Conservation (phyloP, 2,797 vertebrate species). For the Rhyacichthys aspro region DNA sequence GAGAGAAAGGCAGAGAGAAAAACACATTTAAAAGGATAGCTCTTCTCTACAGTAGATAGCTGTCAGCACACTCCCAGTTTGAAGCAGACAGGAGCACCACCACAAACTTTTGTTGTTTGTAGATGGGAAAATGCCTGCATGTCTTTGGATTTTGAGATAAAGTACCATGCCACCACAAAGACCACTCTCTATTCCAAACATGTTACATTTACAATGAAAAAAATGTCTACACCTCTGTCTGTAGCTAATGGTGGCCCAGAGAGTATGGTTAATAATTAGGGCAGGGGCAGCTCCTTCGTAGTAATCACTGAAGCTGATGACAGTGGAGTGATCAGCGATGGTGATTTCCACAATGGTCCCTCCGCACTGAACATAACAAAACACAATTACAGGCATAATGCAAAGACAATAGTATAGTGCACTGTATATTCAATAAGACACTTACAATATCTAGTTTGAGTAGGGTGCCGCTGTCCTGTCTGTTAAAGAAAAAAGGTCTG, state of each 20-base stretch:
- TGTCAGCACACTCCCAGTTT: too few relatives aligned
- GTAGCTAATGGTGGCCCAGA: constrained; percentile 80
- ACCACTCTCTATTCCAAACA: too few relatives aligned
- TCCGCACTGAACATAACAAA: constrained; percentile 86
- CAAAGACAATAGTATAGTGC: constrained; percentile 1
- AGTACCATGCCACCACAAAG: too few relatives aligned
- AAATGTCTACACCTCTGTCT: constrained; percentile 84
- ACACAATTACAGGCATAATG: constrained; percentile 2
- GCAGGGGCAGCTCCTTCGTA: constrained; percentile 93
- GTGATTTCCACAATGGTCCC: constrained; percentile 91
- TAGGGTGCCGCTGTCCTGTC: constrained; percentile 91
- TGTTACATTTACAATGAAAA: too few relatives aligned
- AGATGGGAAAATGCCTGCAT: too few relatives aligned
- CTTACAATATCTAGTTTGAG: constrained; percentile 88
- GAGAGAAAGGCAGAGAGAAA: too few relatives aligned
- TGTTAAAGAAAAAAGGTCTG: constrained; percentile 87
- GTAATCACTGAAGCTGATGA: constrained; percentile 90
- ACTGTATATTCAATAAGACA: background rate
- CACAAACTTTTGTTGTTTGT: too few relatives aligned
- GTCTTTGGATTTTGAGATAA: too few relatives aligned
- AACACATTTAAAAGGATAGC: too few relatives aligned
- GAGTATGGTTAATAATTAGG: constrained; percentile 91
- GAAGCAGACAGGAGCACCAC: too few relatives aligned
- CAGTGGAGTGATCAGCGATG: constrained; percentile 85
- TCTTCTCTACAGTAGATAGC: too few relatives aligned